A percentile compares a stretch with the other conserved stretches of the same genome.
Evolutionary conservation across 2,888 invertebrate species (phyloP).

Genomic region (Volucella zonaria): DNA sequence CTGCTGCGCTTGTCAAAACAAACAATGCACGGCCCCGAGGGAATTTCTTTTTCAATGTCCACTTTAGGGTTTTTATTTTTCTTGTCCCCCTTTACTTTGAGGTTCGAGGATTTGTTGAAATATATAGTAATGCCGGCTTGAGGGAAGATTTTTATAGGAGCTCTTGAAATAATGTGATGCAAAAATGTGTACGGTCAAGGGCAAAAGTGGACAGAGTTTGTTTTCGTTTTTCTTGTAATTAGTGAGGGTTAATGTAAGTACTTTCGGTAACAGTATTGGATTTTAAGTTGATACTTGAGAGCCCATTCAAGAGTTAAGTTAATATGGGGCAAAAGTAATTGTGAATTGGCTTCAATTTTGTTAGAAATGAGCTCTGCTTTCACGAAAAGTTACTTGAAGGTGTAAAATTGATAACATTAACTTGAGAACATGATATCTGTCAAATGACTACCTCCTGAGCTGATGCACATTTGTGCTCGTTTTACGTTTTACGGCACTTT

Average conservation of each 20-base stretch:
- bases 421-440: no score
- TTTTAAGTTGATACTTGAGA: neutral
- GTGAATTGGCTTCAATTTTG: no score
- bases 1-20: slow-evolving; percentile 64
- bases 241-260: neutral
- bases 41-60: slow-evolving; percentile 41
- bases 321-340: no score
- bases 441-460: no score
- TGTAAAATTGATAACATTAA: no score
- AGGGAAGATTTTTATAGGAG: slow-evolving; percentile 5
- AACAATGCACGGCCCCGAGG: slow-evolving; percentile 36
- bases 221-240: neutral
- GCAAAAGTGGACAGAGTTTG: slow-evolving; percentile 8
- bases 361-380: no score
- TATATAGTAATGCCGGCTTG: slow-evolving; percentile 32
- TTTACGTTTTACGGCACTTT: no score
- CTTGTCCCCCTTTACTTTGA: slow-evolving; percentile 6
- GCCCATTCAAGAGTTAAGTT: no score
- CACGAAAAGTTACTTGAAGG: no score
- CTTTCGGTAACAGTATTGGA: neutral
- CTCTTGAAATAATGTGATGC: slow-evolving; percentile 8
- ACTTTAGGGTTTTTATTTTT: slow-evolving; percentile 9
- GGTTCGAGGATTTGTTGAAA: slow-evolving; percentile 45
- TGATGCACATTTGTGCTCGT: no score
- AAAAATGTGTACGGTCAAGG: slow-evolving; percentile 37